Evolutionary conservation across 2,113 vertebrate species (phyloP).

Genomic region (Protobothrops flavoviridis): DNA sequence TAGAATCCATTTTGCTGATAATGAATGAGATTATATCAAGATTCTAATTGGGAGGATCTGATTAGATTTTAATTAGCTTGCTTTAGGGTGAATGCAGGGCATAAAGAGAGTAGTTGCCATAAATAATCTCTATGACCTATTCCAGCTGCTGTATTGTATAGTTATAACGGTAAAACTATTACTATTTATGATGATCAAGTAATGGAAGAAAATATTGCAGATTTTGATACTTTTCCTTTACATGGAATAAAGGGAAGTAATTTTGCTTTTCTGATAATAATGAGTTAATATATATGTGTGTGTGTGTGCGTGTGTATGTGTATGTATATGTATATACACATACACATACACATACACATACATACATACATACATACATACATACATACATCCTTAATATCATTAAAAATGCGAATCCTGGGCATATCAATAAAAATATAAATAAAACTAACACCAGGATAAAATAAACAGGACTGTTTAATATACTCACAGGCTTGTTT

Average conservation of each 20-base stretch:
- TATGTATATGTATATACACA: no score
- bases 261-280: neutral
- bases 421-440: no score
- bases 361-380: no score
- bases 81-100: neutral
- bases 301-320: no score
- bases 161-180: neutral
- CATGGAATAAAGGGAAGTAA: neutral
- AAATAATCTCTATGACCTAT: neutral
- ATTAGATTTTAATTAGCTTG: slow-evolving; percentile 1
- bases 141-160: neutral
- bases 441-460: no score
- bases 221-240: neutral
- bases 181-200: neutral
- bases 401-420: no score
- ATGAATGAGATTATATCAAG: neutral
- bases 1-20: neutral
- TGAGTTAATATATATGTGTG: neutral
- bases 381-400: no score
- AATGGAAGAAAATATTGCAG: neutral
- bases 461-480: no score
- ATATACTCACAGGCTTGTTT: no score
- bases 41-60: neutral
- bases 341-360: no score
- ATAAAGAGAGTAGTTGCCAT: neutral